Percentiles rank a stretch among this genome's conserved stretches.
Conservation (phyloP, 2,888 invertebrate genomes). For the Plagiodera versicolora region DNA sequence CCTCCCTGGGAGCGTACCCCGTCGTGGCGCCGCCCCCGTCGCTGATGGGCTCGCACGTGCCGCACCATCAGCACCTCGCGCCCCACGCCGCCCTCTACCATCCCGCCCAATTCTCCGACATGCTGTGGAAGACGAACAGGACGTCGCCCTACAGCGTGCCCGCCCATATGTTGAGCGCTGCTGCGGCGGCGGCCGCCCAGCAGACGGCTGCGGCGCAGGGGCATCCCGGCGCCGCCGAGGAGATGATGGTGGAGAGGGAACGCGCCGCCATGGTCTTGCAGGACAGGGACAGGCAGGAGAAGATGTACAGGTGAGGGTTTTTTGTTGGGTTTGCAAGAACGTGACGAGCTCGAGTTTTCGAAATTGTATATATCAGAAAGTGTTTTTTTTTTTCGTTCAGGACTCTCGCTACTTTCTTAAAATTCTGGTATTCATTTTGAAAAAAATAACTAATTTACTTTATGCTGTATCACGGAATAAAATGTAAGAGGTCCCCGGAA, state of each 20-base stretch:
- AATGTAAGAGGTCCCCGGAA: too few relatives aligned
- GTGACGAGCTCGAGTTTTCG: too few relatives aligned
- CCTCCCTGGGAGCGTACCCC: constrained; percentile 42
- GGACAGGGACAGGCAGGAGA: constrained; percentile 66
- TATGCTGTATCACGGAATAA: too few relatives aligned
- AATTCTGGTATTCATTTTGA: too few relatives aligned
- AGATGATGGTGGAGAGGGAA: constrained; percentile 57
- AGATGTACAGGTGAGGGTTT: constrained; percentile 64
- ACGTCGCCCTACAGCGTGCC: constrained; percentile 27
- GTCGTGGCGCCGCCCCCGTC: constrained; percentile 52
- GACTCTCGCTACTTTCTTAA: too few relatives aligned
- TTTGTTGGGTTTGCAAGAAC: too few relatives aligned
- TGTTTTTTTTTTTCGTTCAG: too few relatives aligned
- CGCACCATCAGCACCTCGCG: constrained; percentile 47
- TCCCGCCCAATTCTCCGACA: constrained; percentile 55
- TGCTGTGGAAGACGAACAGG: constrained; percentile 59
- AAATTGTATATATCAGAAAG: too few relatives aligned
- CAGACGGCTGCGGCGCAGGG: constrained; percentile 23
- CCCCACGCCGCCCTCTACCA: constrained; percentile 41
- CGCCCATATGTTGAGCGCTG: constrained; percentile 28
- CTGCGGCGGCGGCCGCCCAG: background rate
- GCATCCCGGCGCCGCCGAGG: constrained; percentile 52
- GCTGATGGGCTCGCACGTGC: constrained; percentile 45
- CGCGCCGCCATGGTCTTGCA: constrained; percentile 59
- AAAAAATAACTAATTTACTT: too few relatives aligned